Base-by-base conservation (phyloP, 2,113 vertebrate species). In the Nyctibius bracteatus region DNA sequence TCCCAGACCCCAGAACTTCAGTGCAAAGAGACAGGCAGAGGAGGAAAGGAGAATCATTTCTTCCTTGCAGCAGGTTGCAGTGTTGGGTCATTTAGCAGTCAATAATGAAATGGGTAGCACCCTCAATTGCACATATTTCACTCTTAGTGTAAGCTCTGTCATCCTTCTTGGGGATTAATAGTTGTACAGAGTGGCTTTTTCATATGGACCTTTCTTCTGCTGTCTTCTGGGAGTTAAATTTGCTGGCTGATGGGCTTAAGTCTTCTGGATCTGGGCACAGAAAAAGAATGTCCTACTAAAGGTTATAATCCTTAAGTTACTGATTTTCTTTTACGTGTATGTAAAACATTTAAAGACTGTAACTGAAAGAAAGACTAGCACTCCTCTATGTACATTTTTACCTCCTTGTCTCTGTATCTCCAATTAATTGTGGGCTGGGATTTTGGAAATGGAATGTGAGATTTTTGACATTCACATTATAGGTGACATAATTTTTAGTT, bases 321-420 rank as follows among this genome's bases (percentile, higher is more conserved):
- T 98, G 94, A 98, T 98, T 98, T 95, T 97, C 96, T 98, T 98
- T 98, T 98, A 98, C n/a, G n/a, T 96, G 11, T 31, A 77, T 39
- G 25, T 78, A 70, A 67, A 87, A 57, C 10, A 17, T 11, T 74
- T 55, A 35, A 75, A 81, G 20, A 14, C 22, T 75, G 33, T 35
- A 37, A 59, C 27, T 70, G 37, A 63, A 95, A 52, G 43, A 72
- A 66, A 78, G 30, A 46, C 39, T 33, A n/a, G 3, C 5, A 15
- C 27, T 61, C 8, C 81, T 6, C 57, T 31, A 5, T 46, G 19
- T 28, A 28, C 4, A 6, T 6, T 71, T 86, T 72, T 5, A 35
- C 19, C 30, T 83, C 19, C 19, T 71, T 65, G 39, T 21, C 72
- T 92, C 61, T 73, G 35, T 41, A 62, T 58, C 10, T 11, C 33